phyloP scores from a whole-genome alignment of 2,888 invertebrate genomes.

The Pardosa pseudoannulata region DNA sequence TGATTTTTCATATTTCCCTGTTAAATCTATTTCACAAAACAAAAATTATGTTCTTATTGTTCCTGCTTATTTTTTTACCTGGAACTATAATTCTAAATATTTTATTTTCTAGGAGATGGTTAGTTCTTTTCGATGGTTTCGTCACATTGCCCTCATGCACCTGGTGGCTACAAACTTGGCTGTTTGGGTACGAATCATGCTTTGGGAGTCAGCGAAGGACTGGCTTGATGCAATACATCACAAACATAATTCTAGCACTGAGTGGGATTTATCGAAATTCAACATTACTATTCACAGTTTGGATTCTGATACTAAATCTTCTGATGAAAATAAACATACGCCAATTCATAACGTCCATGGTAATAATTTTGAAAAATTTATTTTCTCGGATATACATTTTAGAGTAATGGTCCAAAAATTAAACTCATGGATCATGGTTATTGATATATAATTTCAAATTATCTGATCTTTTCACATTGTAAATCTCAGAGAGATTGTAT shows the following conservation, averaged over 20 bases:
- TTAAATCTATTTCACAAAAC: too few relatives aligned
- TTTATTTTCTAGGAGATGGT: constrained; percentile 77
- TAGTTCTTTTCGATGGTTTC: constrained; percentile 71
- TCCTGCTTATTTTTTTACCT: too few relatives aligned
- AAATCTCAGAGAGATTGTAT: too few relatives aligned
- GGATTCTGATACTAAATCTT: constrained; percentile 45
- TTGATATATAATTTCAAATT: too few relatives aligned
- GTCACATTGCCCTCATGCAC: constrained; percentile 78
- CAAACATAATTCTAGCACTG: constrained; percentile 54
- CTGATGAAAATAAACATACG: constrained; percentile 27
- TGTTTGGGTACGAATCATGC: constrained; percentile 80
- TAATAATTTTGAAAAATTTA: constrained; percentile 22
- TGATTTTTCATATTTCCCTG: too few relatives aligned
- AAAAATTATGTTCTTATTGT: too few relatives aligned
- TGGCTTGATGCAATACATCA: constrained; percentile 78
- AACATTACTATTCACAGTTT: constrained; percentile 60
- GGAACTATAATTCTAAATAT: too few relatives aligned
- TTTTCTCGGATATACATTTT: too few relatives aligned
- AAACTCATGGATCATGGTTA: too few relatives aligned
- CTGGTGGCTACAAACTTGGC: constrained; percentile 81
- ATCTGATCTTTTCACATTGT: too few relatives aligned
- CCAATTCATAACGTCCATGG: constrained; percentile 64
- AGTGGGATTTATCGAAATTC: constrained; percentile 52
- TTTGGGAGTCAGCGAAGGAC: constrained; percentile 81
- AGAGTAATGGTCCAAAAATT: too few relatives aligned